Base-by-base conservation (phyloP, 2,888 invertebrate genomes). In the Griposia aprilina region DNA sequence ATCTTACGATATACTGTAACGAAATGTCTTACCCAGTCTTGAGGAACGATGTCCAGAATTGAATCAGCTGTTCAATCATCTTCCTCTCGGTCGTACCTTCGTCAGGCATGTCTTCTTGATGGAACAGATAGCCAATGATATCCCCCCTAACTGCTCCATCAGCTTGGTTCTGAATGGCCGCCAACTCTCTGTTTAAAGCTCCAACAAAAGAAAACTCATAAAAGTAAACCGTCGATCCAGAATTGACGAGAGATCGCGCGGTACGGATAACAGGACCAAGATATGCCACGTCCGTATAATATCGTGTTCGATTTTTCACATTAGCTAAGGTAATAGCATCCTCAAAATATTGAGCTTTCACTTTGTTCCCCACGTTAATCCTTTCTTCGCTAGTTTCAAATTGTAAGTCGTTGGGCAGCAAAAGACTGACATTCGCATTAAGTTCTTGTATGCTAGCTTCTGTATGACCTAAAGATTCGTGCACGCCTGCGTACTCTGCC, bases 121-220 rank as follows among this genome's bases (percentile, higher is more conserved):
- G 89, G 83, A 97, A 97, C 23, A 97, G 89, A 76, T 97, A 97
- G 0, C 97, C 96, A 74, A 97, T 89, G 68, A 97, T 96, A 86
- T 97, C 97, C 4, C 97, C 97, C 66, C 97, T 96, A 50, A 96
- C 97, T 7, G 97, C 97, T 0, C 97, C 97, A 0, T 90, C 77
- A 30, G 91, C 83, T 8, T 94, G 92, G 8, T 92, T 92, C 3
- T 93, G 91, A 83, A 97, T 77, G 84, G 96, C 91, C 11, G 93
- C 91, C 72, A 96, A 93, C 79, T 96, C 96, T 52, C 95, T 90
- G 20, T 97, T 97, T 79, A 97, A 87, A 5, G 93, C 89, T 7
- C 97, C 97, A 41, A 97, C 96, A 78, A 96, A 97, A 15, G 96
- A 94, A 88, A 97, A 97, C 84, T 97, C 97, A 86, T 97, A 97